These are phyloP conservation scores for Discoglossus pictus DNA, from an alignment of 2,797 vertebrate genomes.

Conservation along the genomic window DNA sequence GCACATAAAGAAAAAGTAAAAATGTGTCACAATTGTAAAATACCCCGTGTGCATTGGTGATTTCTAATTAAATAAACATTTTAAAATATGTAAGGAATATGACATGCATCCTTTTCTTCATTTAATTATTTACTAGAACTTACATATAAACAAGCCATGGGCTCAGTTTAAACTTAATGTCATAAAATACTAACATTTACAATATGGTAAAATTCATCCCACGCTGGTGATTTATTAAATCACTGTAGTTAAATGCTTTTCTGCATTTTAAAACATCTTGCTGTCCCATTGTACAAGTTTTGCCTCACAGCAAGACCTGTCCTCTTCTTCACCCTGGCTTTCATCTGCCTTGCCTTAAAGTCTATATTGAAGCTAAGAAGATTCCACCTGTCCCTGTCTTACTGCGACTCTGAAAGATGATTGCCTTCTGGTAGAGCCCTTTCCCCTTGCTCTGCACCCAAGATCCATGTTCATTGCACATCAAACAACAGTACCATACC, in stretches of 20 bases:
- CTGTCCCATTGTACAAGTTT: conserved; percentile 74
- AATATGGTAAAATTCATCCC: conserved; percentile 58
- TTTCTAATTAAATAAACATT: conserved; percentile 1
- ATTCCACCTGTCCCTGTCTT: conserved; percentile 78
- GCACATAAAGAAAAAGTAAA: too few species aligned
- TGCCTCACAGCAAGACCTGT: conserved; percentile 89
- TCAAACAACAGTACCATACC: conserved; percentile 98
- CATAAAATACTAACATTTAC: conserved; percentile 65
- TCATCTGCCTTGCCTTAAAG: conserved; percentile 92
- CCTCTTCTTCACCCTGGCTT: conserved; percentile 88
- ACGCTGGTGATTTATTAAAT: conserved; percentile 73
- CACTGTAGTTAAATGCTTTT: conserved; percentile 70
- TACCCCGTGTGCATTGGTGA: not conserved
- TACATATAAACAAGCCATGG: conserved; percentile 60
- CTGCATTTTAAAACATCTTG: conserved; percentile 69
- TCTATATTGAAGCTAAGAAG: conserved; percentile 80
- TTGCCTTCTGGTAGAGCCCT: conserved; percentile 90
- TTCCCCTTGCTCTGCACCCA: conserved; percentile 84
- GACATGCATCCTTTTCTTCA: conserved; percentile 24
- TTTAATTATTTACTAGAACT: conserved; percentile 45
- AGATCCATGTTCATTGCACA: conserved; percentile 94
- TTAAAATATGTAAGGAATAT: conserved; percentile 1
- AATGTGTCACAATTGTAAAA: too few species aligned
- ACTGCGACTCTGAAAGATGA: conserved; percentile 89
- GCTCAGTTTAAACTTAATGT: conserved; percentile 65